phyloP scores from a whole-genome alignment of 2,113 vertebrate species.

The Scortum barcoo region DNA sequence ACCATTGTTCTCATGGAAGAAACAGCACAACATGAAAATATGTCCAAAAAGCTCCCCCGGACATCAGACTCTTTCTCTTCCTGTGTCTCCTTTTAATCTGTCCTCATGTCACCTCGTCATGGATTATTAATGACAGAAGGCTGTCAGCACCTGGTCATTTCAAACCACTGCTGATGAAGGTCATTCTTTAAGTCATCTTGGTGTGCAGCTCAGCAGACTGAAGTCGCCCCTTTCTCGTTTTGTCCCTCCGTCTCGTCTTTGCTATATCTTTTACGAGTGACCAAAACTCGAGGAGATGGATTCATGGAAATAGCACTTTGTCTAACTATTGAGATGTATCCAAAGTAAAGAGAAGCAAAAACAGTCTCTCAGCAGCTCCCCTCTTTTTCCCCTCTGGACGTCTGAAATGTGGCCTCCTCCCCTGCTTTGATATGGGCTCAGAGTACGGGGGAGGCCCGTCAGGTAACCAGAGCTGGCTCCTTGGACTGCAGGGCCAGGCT shows the following conservation, averaged over 20 bases:
- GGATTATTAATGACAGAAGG: constrained; percentile 35
- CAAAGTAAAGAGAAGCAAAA: constrained; percentile 54
- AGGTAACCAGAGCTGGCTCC: constrained; percentile 70
- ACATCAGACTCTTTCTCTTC: neutral
- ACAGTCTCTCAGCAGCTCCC: constrained; percentile 43
- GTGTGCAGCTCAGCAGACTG: neutral
- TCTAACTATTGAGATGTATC: constrained; percentile 45
- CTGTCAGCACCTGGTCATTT: constrained; percentile 67
- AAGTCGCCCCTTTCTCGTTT: neutral
- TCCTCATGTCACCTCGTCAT: constrained; percentile 40
- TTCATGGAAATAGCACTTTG: constrained; percentile 49
- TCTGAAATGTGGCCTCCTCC: constrained; percentile 53
- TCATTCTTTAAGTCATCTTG: constrained; percentile 27
- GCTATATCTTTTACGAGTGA: constrained; percentile 31
- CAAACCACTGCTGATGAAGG: constrained; percentile 23
- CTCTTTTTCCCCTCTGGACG: constrained; percentile 32
- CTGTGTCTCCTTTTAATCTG: constrained; percentile 15
- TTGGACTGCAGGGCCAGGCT: constrained; percentile 49
- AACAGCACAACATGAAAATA: neutral
- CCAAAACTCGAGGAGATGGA: constrained; percentile 27
- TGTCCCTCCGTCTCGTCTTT: neutral
- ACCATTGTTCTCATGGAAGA: neutral
- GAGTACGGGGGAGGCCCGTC: constrained; percentile 58
- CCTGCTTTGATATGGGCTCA: constrained; percentile 59
- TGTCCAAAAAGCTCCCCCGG: neutral